Evolutionary conservation across 2,888 invertebrate species (phyloP), one percentile per base, ranked within the genome.

Genomic region (Malthinus flaveolus): DNA sequence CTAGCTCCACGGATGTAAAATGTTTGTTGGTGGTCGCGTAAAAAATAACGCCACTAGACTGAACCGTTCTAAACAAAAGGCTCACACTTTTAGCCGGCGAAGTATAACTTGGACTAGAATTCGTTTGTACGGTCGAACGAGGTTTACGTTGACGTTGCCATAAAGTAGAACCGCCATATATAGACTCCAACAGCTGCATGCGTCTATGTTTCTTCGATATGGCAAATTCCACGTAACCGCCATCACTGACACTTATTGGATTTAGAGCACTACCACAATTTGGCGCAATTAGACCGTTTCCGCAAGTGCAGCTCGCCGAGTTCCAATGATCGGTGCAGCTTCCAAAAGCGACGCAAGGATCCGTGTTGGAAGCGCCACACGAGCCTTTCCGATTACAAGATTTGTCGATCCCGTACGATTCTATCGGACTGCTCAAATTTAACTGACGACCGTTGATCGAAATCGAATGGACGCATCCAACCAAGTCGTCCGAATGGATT

Each of bases 391-490:
- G 83, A 49, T 87, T 86, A 74, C 96, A 97, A 6, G 89, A 89
- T 10, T 88, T 81, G 56, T 87, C 85, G 2, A 95, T 86, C 1
- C 88, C 89, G 4, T 86, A 83, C 3, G 90, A 86, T 48, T 86
- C 81, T 1, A 92, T 68, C 0, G 95, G 93, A 66, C 84, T 87
- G 58, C 91, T 91, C 49, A 95, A 80, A 73, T 95, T 95, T 15
- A 95, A 75, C 1, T 87, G 81, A 13, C 93, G 85, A 3, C 95
- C 95, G 72, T 97, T 95, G 51, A 97, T 86, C 0, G 90, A 86
- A 1, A 96, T 89, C 66, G 93, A 93, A 72, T 95, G 94, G 66
- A 97, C 87, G 73, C 97, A 97, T 4, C 97, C 97, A 10, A 96
- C 89, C 59, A 97, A 87, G 75, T 97, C 96, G 73, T 96, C 95